Percentiles rank a stretch among this genome's conserved stretches.
These are phyloP conservation scores for Phoenicopterus ruber DNA, from an alignment of 2,113 vertebrate species.

Conservation along the genomic window DNA sequence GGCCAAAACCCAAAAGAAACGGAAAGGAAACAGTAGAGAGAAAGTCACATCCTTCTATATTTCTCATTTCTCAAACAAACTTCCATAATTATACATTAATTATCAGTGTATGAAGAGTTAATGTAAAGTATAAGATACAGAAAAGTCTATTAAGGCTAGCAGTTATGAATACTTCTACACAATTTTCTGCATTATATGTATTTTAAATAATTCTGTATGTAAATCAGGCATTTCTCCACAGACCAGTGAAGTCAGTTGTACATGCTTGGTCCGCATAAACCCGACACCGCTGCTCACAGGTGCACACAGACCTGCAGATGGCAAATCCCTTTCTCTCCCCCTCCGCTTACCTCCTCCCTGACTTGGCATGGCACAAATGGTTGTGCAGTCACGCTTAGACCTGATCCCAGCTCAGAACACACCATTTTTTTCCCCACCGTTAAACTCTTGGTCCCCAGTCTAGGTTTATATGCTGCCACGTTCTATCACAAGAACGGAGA, in stretches of 20 bases:
- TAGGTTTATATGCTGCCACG: neutral
- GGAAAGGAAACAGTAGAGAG: neutral
- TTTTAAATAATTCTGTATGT: neutral
- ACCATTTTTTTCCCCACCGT: neutral
- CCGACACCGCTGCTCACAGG: accelerated
- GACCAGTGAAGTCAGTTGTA: neutral
- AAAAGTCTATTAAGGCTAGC: neutral
- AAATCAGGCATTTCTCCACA: neutral
- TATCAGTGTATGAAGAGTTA: neutral
- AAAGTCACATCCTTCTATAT: neutral
- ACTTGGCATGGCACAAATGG: neutral
- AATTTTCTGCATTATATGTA: neutral
- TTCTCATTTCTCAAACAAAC: neutral
- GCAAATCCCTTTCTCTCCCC: neutral
- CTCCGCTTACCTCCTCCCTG: neutral
- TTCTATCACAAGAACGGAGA: neutral
- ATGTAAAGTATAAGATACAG: neutral
- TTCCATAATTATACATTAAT: neutral
- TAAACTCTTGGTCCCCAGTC: neutral
- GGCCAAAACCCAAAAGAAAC: neutral
- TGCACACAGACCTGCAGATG: neutral
- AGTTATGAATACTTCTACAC: neutral
- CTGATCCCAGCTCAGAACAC: neutral
- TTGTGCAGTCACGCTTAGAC: neutral
- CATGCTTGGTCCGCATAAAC: neutral